Evolutionary conservation across 64 coral and sea anemone species (phyloP), one percentile per base, ranked within the genome.

Genomic region (Montipora sp.): DNA sequence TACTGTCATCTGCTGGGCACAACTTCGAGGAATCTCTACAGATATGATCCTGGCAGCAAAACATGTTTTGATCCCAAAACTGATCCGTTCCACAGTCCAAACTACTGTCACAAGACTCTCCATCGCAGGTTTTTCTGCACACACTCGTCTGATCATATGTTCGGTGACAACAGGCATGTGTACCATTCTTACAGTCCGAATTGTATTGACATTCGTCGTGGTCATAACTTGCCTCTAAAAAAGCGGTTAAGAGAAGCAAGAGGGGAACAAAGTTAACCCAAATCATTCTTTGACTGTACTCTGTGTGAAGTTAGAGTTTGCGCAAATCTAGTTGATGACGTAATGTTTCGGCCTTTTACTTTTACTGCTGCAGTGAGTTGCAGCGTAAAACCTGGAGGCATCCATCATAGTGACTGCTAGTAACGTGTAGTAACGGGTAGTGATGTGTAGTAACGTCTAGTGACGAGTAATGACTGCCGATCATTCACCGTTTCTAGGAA

Each of bases 21-120:
- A 50, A 9, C 11, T 90, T 7, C 45, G 5, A 84, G 7, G 93
- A 77, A 66, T 24, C 13, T 79, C 58, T 65, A 77, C 93, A 94
- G 75, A 85, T 78, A 61, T 90, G 57, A 85, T 94, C 74, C 13
- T 50, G 4, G 79, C 93, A 94, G 75, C 87, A 94, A 90, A 94
- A 47, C 87, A 94, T 90, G 15, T 84, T 59, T 24, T 24, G 24
- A 24, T 24, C 24, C 24, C 24, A 24, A 24, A 24, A 24, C 51
- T 55, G 79, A 77, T 47, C 69, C 3, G 87, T 78, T 77, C 93
- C 93, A 90, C 87, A 94, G 53, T 94, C 87, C 87, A 49, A 73
- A 21, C 8, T 51, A 9, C 90, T 68, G 7, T 15, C 36, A 78
- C 93, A 94, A 59, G 79, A 90, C 74, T 94, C 80, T 16, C 88